Evolutionary conservation across 2,113 vertebrate species (phyloP), one percentile per base, ranked within the genome.

Genomic region (Hyperoodon ampullatus): DNA sequence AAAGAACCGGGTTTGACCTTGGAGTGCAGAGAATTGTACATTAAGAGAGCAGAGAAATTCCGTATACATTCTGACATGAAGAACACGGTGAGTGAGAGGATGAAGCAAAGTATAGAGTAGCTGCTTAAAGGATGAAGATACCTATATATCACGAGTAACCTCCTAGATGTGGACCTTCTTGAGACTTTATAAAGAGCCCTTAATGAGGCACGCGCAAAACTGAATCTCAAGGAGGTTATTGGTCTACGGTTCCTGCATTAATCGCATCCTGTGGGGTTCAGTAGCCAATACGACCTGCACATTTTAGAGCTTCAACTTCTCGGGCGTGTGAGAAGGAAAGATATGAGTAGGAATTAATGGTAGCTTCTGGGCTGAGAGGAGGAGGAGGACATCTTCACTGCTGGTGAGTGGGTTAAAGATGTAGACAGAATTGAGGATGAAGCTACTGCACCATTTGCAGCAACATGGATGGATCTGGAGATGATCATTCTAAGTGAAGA

Each of bases 71-170:
- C 13, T 68, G 19, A 30, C 12, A 33, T 3, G 18, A 21, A 33
- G 23, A 10, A 44, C 0, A 18, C 58, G 18, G 26, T 0, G 11
- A n/a, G 33, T 3, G 1, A 1, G 10, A 42, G n/a, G 2, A 9
- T 6, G 5, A 68, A 16, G 30, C 68, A 23, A 47, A 16, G 16
- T 60, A 21, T 23, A 28, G 21, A 72, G 47, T 1, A 53, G 24
- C 7, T 6, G 8, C 8, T 7, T n/a, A 26, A 75, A 75, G 70
- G 86, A 75, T 26, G 70, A 8, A 6, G 16, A 21, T 50, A 3
- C 30, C 8, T 11, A 11, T 11, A 50, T 6, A 21, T 53, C 47
- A 77, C 16, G 19, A n/a, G 8, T 39, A 28, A 53, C 0, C 24
- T 1, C 4, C 9, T 9, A 63, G 70, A 9, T 13, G 58, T 42